A percentile compares a stretch with the other conserved stretches of the same genome.
phyloP scores from a whole-genome alignment of 30 jellyfish, hydroid and myxozoan genomes.

The Nemopilema nomurai region DNA sequence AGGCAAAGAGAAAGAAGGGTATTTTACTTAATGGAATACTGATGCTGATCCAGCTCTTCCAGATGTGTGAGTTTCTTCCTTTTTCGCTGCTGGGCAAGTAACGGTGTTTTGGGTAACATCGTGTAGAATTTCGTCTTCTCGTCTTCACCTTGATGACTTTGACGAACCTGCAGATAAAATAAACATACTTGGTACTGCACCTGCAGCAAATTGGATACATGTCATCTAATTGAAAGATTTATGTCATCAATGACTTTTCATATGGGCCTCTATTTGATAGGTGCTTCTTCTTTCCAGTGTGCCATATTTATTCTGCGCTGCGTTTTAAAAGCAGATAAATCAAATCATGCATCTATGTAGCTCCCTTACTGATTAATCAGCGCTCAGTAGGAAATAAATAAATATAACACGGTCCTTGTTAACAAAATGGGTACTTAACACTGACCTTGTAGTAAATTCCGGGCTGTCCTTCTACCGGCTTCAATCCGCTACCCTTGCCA shows the following conservation, averaged over 20 bases:
- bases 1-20: background rate
- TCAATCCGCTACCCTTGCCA: constrained; percentile 72
- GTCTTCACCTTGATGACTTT: constrained; percentile 79
- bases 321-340: too few species aligned
- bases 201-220: background rate
- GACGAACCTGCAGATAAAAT: constrained; percentile 58
- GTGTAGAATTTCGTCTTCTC: constrained; percentile 72
- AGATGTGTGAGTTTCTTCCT: constrained; percentile 76
- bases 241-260: too few species aligned
- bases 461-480: constrained; percentile 89
- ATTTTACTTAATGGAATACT: constrained; percentile 78
- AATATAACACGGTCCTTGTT: too few species aligned
- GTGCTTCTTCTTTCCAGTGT: too few species aligned
- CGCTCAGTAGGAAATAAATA: too few species aligned
- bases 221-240: background rate
- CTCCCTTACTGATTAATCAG: too few species aligned
- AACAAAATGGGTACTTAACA: background rate
- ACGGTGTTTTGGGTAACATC: constrained; percentile 91
- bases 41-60: constrained; percentile 84
- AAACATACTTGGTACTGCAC: background rate
- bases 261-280: too few species aligned
- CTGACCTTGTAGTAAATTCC: constrained; percentile 91
- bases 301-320: too few species aligned
- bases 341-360: too few species aligned
- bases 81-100: constrained; percentile 45